phyloP scores from a whole-genome alignment of 2,888 invertebrate genomes.

The Stictocephala bisonia region DNA sequence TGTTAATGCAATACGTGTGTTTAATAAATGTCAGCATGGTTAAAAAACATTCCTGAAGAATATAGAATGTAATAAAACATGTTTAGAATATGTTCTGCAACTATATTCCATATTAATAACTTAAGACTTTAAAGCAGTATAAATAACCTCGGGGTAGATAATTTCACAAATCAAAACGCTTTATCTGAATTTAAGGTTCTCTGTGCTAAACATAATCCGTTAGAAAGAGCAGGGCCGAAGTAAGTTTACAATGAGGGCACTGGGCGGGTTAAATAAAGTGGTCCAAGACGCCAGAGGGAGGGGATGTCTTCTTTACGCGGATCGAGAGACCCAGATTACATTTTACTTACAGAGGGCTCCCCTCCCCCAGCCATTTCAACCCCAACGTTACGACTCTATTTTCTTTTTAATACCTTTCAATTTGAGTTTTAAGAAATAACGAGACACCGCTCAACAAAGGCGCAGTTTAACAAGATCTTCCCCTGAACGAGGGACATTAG shows the following conservation, averaged over 20 bases:
- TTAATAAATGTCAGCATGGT: too few relatives aligned
- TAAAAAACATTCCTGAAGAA: too few relatives aligned
- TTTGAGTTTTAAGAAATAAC: constrained; percentile 48
- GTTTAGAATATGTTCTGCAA: too few relatives aligned
- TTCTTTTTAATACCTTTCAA: constrained; percentile 50
- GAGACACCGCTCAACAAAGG: constrained; percentile 46
- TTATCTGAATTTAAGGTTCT: too few relatives aligned
- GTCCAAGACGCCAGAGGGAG: constrained; percentile 10
- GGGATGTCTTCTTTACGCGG: constrained; percentile 34
- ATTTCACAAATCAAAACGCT: too few relatives aligned
- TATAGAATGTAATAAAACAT: too few relatives aligned
- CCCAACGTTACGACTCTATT: constrained; percentile 42
- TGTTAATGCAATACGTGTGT: too few relatives aligned
- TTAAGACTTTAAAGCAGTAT: constrained; percentile 11
- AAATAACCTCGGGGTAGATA: constrained; percentile 15
- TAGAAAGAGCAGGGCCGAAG: not conserved
- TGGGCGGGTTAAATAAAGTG: constrained; percentile 36
- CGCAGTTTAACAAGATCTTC: constrained; percentile 10
- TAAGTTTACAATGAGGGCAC: constrained; percentile 27
- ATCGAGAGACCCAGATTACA: constrained; percentile 44
- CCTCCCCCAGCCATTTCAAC: constrained; percentile 21
- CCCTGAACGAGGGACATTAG: too few relatives aligned
- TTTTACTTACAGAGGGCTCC: constrained; percentile 28
- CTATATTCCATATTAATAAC: too few relatives aligned
- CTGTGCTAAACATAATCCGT: too few relatives aligned